These are phyloP conservation scores for Poliocrania exsul DNA, from an alignment of 2,797 vertebrate species.

Conservation along the genomic window DNA sequence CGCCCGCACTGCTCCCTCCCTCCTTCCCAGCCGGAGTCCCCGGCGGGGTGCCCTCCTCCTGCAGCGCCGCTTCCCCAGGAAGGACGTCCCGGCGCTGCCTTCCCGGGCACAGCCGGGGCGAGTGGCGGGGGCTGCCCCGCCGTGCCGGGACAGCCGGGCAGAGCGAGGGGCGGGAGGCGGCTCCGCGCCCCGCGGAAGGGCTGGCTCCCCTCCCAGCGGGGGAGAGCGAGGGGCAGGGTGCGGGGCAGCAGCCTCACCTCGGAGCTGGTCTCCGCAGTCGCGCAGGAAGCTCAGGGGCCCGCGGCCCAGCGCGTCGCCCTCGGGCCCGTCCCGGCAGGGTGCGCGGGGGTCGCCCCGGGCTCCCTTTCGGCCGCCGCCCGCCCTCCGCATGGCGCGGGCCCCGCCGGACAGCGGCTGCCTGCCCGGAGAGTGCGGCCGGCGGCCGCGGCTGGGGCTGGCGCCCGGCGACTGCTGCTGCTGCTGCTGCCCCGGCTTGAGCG, in stretches of 20 bases:
- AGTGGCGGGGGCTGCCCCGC: neutral
- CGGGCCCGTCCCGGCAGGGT: constrained; percentile 11
- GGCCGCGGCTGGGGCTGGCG: constrained; percentile 38
- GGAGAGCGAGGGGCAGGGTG: neutral
- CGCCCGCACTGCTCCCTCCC: neutral
- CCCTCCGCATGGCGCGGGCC: constrained; percentile 52
- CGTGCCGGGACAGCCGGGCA: neutral
- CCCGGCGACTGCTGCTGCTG: constrained; percentile 29
- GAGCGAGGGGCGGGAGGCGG: neutral
- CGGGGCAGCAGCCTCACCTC: constrained; percentile 60
- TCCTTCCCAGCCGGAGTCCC: neutral
- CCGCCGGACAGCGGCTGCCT: constrained; percentile 21
- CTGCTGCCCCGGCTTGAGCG: constrained; percentile 47
- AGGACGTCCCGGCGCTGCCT: neutral
- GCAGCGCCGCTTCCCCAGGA: neutral
- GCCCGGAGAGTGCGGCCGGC: neutral
- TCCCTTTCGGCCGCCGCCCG: constrained; percentile 48
- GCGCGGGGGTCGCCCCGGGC: constrained; percentile 33
- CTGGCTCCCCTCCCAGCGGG: neutral
- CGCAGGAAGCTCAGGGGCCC: constrained; percentile 40
- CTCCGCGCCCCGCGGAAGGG: neutral
- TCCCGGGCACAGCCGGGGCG: neutral
- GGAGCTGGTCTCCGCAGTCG: constrained; percentile 21
- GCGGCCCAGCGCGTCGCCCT: constrained; percentile 63
- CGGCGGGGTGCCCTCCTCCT: neutral